Evolutionary conservation across 2,888 invertebrate genomes (phyloP).

Genomic region (Limnephilus lunatus): DNA sequence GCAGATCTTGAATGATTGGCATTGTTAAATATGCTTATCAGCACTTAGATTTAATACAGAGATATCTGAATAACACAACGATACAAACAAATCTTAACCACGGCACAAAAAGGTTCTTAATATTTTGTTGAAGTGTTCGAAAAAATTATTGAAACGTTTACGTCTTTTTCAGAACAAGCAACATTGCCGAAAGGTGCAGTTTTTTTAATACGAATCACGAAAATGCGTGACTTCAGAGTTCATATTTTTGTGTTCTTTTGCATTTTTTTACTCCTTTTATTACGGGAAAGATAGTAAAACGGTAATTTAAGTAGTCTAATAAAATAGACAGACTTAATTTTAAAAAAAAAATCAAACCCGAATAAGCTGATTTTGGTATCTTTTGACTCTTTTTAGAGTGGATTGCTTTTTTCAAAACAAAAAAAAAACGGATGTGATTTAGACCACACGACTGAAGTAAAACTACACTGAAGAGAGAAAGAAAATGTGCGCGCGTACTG

Average conservation of each 20-base stretch:
- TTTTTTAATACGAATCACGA: neutral
- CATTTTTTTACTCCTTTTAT: neutral
- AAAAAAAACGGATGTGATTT: too few species aligned
- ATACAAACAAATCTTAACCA: neutral
- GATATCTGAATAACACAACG: neutral
- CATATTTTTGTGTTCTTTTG: neutral
- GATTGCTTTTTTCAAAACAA: too few species aligned
- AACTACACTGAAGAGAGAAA: too few species aligned
- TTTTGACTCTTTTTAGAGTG: too few species aligned
- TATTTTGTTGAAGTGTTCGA: neutral
- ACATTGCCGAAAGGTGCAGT: neutral
- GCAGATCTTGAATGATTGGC: neutral
- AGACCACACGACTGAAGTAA: too few species aligned
- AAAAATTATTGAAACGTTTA: neutral
- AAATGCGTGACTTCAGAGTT: constrained; percentile 16
- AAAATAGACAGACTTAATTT: neutral
- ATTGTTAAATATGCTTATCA: neutral
- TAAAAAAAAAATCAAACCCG: too few species aligned
- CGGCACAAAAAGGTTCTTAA: neutral
- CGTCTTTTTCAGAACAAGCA: neutral
- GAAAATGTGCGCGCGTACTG: too few species aligned
- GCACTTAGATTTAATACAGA: neutral
- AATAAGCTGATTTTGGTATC: too few species aligned
- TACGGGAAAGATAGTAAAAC: constrained; percentile 20
- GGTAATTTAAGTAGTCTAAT: neutral